Conservation (phyloP, 2,888 invertebrate species). For the Merodon equestris region DNA sequence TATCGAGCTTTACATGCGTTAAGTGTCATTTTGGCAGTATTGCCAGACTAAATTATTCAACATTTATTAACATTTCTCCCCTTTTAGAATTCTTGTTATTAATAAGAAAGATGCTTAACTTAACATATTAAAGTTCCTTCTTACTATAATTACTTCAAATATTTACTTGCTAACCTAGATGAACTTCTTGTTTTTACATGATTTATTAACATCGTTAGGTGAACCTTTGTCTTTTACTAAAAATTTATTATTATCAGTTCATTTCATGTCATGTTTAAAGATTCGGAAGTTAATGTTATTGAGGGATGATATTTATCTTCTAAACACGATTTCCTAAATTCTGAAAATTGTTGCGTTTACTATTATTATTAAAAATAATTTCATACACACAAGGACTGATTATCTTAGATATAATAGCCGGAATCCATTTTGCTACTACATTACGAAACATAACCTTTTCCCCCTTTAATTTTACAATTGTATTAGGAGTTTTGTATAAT, state of each 20-base stretch:
- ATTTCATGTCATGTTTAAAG: neutral
- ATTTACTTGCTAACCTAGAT: slow-evolving; percentile 15
- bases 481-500: neutral
- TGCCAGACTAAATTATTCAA: too few species aligned
- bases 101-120: too few species aligned
- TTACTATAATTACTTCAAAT: neutral
- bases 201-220: slow-evolving; percentile 1
- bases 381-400: slow-evolving; percentile 26
- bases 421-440: slow-evolving; percentile 27
- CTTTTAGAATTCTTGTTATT: too few species aligned
- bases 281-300: slow-evolving; percentile 15
- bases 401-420: slow-evolving; percentile 20
- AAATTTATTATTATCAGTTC: neutral
- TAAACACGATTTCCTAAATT: slow-evolving; percentile 16
- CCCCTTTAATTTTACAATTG: slow-evolving; percentile 5
- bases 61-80: too few species aligned
- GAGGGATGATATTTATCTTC: slow-evolving; percentile 32
- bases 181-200: slow-evolving; percentile 12
- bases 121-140: too few species aligned
- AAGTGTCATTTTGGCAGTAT: too few species aligned
- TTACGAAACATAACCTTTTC: slow-evolving; percentile 24
- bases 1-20: too few species aligned
- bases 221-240: neutral
- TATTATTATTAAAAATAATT: slow-evolving; percentile 13
- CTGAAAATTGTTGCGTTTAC: slow-evolving; percentile 4